Evolutionary conservation across 2,797 vertebrate species (phyloP).

Genomic region (Hoplostethus mediterraneus): DNA sequence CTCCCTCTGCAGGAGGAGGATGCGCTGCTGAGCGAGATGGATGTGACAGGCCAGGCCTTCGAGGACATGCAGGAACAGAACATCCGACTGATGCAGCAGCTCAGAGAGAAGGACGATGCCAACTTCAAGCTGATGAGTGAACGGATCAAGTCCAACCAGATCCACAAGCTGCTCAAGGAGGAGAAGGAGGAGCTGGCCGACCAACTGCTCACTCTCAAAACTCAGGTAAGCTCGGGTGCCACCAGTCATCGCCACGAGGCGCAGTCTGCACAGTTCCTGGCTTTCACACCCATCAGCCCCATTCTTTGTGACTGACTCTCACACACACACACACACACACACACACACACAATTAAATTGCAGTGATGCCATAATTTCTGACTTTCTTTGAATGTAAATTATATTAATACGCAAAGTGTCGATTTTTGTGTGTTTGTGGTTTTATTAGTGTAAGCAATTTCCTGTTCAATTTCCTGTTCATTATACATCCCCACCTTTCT

Average conservation of each 20-base stretch:
- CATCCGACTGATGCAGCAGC: constrained; percentile 91
- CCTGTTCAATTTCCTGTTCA: background rate
- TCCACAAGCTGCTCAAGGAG: constrained; percentile 93
- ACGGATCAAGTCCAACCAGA: constrained; percentile 96
- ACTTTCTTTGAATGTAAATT: background rate
- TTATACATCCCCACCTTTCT: background rate
- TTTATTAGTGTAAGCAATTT: background rate
- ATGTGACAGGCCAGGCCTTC: constrained; percentile 93
- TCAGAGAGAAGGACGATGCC: constrained; percentile 94
- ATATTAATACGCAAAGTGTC: background rate
- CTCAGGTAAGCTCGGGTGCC: constrained; percentile 94
- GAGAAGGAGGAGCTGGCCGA: constrained; percentile 95
- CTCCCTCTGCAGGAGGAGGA: constrained; percentile 92
- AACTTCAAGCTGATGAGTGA: constrained; percentile 97
- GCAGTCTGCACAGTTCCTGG: background rate
- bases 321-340: too few relatives aligned
- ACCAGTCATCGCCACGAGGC: accelerated
- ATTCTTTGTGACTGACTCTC: background rate
- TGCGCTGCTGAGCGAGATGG: constrained; percentile 93
- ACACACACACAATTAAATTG: background rate
- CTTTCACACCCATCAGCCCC: background rate
- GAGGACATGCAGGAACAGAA: constrained; percentile 99
- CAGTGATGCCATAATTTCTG: background rate
- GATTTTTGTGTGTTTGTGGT: background rate
- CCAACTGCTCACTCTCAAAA: constrained; percentile 93